Base-by-base conservation (phyloP, 2,797 vertebrate species). In the Scolopax rusticola region DNA sequence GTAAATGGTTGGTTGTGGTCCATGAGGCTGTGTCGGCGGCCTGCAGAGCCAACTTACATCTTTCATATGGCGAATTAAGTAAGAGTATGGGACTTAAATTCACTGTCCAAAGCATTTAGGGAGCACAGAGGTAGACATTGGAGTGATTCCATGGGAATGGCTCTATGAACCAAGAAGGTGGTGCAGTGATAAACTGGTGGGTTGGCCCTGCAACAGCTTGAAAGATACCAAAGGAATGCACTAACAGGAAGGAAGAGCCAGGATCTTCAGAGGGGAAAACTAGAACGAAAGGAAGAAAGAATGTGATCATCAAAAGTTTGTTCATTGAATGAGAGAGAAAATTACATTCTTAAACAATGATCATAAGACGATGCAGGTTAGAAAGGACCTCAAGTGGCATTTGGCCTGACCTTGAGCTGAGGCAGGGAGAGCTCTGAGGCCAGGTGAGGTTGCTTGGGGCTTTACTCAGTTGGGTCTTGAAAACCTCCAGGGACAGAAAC, bases 401-500 rank as follows among this genome's bases (percentile, higher is more conserved):
- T 23, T 71, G 41, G n/a, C 36, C 48, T 6, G 2, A 60, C 73
- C 30, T 77, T 0, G 3, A 33, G 64, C 78, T 47, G 67, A 68
- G 67, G 43, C 56, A 77, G 64, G 28, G 86, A 69, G 30, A 33
- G 25, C 41, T 85, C 36, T 43, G 69, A 88, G 79, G 53, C 65
- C 74, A 36, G 51, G 38, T 89, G 45, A 90, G 28, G 41, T 86
- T 59, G 45, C 61, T 12, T 83, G 38, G 14, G 38, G 73, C 38
- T 77, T 92, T 87, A 53, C 79, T 28, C 27, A 45, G 19, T 63
- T 0, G 0, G 15, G 28, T 78, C 48, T 68, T 93, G 68, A 86
- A 91, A 94, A 88, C 61, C 32, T 93, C 13, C 17, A 38, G 54
- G 60, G 60, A 51, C 73, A 91, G 93, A 85, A 90, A 91, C 75